Evolutionary conservation across 2,888 invertebrate genomes (phyloP).

Genomic region (Buathra laborator): DNA sequence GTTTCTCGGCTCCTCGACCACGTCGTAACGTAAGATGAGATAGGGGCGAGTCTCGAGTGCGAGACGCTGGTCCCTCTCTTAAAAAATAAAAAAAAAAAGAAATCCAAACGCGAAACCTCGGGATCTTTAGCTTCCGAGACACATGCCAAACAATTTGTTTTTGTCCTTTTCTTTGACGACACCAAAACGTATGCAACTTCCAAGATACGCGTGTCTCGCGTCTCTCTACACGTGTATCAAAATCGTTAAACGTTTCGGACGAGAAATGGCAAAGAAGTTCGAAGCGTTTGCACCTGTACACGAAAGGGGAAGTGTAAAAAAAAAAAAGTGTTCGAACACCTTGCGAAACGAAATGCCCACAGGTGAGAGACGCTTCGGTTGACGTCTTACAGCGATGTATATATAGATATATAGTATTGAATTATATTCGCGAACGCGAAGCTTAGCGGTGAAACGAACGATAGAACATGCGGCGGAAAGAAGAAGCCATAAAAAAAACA

Average conservation of each 20-base stretch:
- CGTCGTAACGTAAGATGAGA: constrained; percentile 64
- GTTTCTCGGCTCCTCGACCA: constrained; percentile 31
- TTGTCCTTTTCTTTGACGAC: not conserved
- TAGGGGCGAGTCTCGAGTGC: constrained; percentile 54
- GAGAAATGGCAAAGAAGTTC: constrained; percentile 12
- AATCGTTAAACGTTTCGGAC: constrained; percentile 63
- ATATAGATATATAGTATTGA: not conserved
- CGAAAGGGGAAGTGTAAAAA: not conserved
- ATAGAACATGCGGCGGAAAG: constrained; percentile 9
- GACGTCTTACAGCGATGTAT: constrained; percentile 13
- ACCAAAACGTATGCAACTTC: not conserved
- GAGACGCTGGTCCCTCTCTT: constrained; percentile 64
- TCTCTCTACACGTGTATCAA: constrained; percentile 16
- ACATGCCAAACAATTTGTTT: not conserved
- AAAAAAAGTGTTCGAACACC: constrained; percentile 38
- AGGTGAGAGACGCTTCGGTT: constrained; percentile 45
- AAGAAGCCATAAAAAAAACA: constrained; percentile 4
- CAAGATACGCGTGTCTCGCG: not conserved
- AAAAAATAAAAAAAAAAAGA: constrained; percentile 31
- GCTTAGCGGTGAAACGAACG: constrained; percentile 1
- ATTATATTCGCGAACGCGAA: not conserved
- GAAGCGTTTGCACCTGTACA: constrained; percentile 45
- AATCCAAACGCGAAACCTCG: constrained; percentile 49
- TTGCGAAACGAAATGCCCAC: constrained; percentile 53
- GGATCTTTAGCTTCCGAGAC: not conserved